A percentile compares a stretch with the other conserved stretches of the same genome.
Conservation (phyloP, 2,113 vertebrate genomes). For the Syngnathus typhle region DNA sequence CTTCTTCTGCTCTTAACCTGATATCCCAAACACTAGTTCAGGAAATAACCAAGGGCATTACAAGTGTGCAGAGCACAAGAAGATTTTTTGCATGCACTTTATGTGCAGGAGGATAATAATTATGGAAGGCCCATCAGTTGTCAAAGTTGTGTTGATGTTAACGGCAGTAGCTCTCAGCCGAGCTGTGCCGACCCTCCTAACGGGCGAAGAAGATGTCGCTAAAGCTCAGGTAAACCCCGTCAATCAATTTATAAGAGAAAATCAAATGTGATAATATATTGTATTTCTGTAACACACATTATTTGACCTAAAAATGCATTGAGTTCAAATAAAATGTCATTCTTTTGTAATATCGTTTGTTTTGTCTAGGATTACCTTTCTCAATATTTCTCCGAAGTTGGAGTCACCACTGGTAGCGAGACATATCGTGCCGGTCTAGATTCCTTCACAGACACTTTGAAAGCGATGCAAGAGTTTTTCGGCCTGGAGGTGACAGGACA, state of each 20-base stretch:
- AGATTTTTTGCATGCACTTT: neutral
- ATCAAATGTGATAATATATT: neutral
- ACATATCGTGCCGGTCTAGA: slow-evolving; percentile 29
- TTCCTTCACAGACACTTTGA: slow-evolving; percentile 47
- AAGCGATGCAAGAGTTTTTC: slow-evolving; percentile 77
- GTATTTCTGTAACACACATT: too few relatives aligned
- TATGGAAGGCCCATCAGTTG: slow-evolving; percentile 21
- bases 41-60: neutral
- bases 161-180: slow-evolving; percentile 1
- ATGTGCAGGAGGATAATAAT: slow-evolving; percentile 1
- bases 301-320: too few relatives aligned
- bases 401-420: slow-evolving; percentile 32
- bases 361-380: slow-evolving; percentile 38
- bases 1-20: neutral
- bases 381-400: slow-evolving; percentile 37
- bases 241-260: neutral
- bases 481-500: slow-evolving; percentile 69
- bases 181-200: slow-evolving; percentile 21
- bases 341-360: neutral
- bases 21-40: slow-evolving; percentile 6
- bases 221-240: slow-evolving; percentile 43
- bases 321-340: too few relatives aligned
- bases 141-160: slow-evolving; percentile 9
- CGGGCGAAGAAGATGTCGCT: slow-evolving; percentile 26
- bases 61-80: neutral